phyloP scores from a whole-genome alignment of 2,113 vertebrate species.

The Chionis minor region DNA sequence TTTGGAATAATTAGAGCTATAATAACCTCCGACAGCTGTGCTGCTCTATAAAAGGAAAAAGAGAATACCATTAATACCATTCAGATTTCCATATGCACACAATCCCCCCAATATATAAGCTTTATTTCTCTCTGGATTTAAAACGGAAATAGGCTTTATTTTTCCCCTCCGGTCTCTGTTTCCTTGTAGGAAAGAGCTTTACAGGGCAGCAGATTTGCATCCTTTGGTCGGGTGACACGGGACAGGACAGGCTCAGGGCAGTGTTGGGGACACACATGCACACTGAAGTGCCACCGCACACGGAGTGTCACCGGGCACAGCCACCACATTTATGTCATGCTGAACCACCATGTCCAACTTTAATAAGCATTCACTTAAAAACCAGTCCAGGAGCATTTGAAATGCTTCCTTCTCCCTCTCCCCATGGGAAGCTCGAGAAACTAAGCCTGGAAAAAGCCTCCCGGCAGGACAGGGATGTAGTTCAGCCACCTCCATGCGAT shows the following conservation, averaged over 20 bases:
- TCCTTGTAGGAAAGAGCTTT: not conserved
- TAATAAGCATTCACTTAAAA: not conserved
- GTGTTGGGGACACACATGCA: accelerated
- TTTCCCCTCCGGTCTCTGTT: not conserved
- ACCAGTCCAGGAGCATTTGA: not conserved
- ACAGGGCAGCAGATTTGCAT: not conserved
- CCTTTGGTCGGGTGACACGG: accelerated
- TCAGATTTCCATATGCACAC: too few relatives aligned
- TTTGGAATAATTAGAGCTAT: not conserved
- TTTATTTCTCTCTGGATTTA: not conserved
- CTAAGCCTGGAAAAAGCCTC: not conserved
- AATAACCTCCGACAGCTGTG: not conserved
- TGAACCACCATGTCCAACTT: not conserved
- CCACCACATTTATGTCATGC: not conserved
- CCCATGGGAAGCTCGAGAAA: not conserved
- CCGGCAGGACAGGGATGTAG: accelerated
- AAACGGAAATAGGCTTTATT: not conserved
- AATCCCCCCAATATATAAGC: too few relatives aligned
- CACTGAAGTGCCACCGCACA: accelerated
- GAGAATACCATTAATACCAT: not conserved
- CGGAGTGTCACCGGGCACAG: accelerated
- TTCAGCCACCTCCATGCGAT: accelerated
- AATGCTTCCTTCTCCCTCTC: not conserved
- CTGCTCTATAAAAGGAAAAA: not conserved
- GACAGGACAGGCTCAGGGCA: not conserved